phyloP scores from a whole-genome alignment of 2,888 invertebrate species.

The Trichacis sp. region DNA sequence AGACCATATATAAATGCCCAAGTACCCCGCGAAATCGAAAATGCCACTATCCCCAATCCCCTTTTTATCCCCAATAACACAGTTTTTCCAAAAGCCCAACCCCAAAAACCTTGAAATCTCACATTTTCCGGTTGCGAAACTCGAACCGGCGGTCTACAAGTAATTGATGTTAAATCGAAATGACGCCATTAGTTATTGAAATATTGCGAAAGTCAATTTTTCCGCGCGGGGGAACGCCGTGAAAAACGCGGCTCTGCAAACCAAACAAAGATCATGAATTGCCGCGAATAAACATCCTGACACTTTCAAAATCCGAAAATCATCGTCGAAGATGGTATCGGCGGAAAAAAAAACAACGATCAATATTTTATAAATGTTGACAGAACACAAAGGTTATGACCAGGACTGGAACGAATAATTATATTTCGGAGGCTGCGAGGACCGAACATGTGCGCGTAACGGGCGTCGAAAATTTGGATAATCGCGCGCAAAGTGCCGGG shows the following conservation, averaged over 20 bases:
- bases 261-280: neutral
- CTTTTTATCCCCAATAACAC: neutral
- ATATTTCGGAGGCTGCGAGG: neutral
- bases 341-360: conserved; percentile 12
- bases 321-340: neutral
- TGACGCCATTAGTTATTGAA: conserved; percentile 17
- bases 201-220: conserved; percentile 13
- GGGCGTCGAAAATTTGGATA: neutral
- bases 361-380: conserved; percentile 28
- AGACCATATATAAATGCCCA: neutral
- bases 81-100: neutral
- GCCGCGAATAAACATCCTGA: neutral
- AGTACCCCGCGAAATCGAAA: neutral
- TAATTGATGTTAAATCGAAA: conserved; percentile 12
- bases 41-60: neutral
- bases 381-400: conserved; percentile 30
- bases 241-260: neutral
- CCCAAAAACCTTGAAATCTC: neutral
- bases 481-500: neutral
- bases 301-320: neutral
- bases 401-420: conserved; percentile 16
- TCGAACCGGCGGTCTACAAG: neutral
- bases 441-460: neutral
- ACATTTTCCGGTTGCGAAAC: neutral
- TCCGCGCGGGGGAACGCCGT: conserved; percentile 8